Conservation (phyloP, 1,140 invertebrate species). For the Drosophila nigromelanica region DNA sequence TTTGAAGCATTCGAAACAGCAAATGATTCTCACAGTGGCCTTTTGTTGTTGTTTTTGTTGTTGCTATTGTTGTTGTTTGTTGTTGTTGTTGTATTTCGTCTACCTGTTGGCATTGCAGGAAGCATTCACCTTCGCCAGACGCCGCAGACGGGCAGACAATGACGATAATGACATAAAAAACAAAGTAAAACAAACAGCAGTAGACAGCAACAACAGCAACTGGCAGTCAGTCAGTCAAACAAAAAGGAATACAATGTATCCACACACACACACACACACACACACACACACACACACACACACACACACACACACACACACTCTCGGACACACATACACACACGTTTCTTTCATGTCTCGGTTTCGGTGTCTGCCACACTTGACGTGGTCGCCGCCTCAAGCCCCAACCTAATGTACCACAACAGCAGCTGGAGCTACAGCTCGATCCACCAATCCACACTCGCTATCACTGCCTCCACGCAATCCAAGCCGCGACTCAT, state of each 20-base stretch:
- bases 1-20: slow-evolving; percentile 67
- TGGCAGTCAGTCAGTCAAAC: slow-evolving; percentile 55
- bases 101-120: slow-evolving; percentile 82
- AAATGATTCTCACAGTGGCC: slow-evolving; percentile 61
- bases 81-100: slow-evolving; percentile 40
- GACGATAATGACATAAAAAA: slow-evolving; percentile 77
- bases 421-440: background rate
- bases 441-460: background rate
- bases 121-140: slow-evolving; percentile 68
- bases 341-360: slow-evolving; percentile 45
- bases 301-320: too few relatives aligned
- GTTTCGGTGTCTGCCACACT: slow-evolving; percentile 73
- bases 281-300: slow-evolving; percentile 37
- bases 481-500: slow-evolving; percentile 55
- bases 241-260: slow-evolving; percentile 69
- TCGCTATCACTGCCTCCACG: too few relatives aligned
- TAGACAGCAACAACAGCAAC: slow-evolving; percentile 28
- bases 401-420: slow-evolving; percentile 13
- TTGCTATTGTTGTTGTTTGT: too few relatives aligned
- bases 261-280: slow-evolving; percentile 42
- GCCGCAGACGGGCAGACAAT: slow-evolving; percentile 50
- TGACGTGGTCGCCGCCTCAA: slow-evolving; percentile 56
- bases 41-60: slow-evolving; percentile 14
- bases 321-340: too few relatives aligned
- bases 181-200: slow-evolving; percentile 66